Percentiles rank a stretch among this genome's conserved stretches.
phyloP scores from a whole-genome alignment of 2,797 vertebrate genomes.

The Rousettus madagascariensis region DNA sequence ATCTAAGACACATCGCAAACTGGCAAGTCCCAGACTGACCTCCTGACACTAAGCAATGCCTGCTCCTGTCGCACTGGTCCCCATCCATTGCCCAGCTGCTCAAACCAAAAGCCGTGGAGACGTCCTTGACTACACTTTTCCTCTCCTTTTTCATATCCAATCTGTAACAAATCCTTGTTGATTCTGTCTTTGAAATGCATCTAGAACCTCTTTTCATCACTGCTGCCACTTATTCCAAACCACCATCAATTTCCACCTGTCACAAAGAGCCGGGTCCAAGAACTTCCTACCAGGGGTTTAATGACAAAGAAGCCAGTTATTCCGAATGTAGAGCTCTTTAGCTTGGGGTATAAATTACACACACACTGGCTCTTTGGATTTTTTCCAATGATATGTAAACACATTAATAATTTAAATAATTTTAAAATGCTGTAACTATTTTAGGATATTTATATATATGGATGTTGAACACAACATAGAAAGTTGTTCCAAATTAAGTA shows the following conservation, averaged over 20 bases:
- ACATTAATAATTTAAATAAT: slow-evolving; percentile 31
- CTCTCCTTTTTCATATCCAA: neutral
- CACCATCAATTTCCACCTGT: neutral
- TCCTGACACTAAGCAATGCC: neutral
- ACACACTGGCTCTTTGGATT: neutral
- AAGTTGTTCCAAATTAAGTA: slow-evolving; percentile 26
- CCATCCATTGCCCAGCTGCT: neutral
- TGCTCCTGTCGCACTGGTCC: neutral
- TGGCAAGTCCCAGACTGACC: neutral
- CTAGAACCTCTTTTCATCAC: neutral
- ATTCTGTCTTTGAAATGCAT: neutral
- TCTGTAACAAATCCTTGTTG: neutral
- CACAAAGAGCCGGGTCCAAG: neutral
- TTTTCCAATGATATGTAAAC: neutral
- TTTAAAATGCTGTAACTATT: slow-evolving; percentile 45
- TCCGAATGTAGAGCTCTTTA: neutral
- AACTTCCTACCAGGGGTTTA: neutral
- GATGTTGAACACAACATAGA: slow-evolving; percentile 17
- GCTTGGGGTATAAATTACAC: neutral
- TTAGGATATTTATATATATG: slow-evolving; percentile 14
- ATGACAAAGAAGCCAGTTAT: neutral
- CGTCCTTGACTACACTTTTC: neutral
- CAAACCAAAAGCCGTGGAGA: neutral
- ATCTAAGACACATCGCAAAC: neutral
- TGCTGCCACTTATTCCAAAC: neutral